phyloP scores from a whole-genome alignment of 2,888 invertebrate genomes.

The Fragum whitleyi region DNA sequence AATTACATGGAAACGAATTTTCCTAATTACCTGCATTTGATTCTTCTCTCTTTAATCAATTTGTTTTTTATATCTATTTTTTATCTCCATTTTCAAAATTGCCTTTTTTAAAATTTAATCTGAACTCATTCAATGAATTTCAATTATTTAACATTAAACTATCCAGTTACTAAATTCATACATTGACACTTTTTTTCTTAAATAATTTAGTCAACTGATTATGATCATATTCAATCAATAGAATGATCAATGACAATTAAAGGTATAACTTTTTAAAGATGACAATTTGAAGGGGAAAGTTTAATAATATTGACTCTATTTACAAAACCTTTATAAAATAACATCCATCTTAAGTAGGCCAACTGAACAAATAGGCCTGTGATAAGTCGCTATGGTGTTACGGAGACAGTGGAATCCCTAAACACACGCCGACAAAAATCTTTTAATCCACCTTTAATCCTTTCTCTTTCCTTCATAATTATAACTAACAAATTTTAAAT shows the following conservation, averaged over 20 bases:
- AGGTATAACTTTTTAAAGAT: no score
- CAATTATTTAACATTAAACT: no score
- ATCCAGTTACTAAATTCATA: no score
- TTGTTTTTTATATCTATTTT: not conserved
- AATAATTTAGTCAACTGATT: no score
- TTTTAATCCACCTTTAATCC: conserved; percentile 12
- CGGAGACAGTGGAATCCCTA: conserved; percentile 18
- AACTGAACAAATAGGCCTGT: not conserved
- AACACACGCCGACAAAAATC: conserved; percentile 14
- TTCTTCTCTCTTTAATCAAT: not conserved
- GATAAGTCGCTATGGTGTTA: conserved; percentile 18
- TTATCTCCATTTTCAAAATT: not conserved
- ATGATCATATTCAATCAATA: no score
- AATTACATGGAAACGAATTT: not conserved
- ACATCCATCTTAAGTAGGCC: conserved; percentile 3
- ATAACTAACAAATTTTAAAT: no score
- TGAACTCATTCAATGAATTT: no score
- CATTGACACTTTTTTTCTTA: no score
- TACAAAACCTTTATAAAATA: not conserved
- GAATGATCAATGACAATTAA: no score
- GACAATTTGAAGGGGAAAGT: not conserved
- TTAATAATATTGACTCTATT: not conserved
- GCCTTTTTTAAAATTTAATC: no score
- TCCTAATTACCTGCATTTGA: not conserved
- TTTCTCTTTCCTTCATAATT: not conserved